Evolutionary conservation across 2,113 vertebrate species (phyloP).

Genomic region (Eulemur rufifrons): DNA sequence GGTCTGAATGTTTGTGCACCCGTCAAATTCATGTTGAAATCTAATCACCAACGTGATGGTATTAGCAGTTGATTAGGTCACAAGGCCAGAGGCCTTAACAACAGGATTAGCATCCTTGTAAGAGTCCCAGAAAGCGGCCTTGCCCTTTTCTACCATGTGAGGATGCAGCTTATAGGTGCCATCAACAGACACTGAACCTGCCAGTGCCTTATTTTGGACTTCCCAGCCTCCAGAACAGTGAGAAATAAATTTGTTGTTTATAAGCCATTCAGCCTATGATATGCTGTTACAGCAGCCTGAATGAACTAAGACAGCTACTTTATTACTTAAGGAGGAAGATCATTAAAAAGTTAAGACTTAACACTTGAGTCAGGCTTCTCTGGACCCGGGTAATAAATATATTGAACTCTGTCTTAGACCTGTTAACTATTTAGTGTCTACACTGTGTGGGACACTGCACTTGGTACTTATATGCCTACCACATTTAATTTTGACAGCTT

Average conservation of each 20-base stretch:
- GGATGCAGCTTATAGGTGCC: not conserved
- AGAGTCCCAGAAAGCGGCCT: not conserved
- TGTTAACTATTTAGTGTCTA: not conserved
- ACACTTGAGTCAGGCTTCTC: not conserved
- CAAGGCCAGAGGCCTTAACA: not conserved
- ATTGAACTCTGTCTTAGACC: not conserved
- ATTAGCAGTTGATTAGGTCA: not conserved
- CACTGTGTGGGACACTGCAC: not conserved
- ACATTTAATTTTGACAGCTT: not conserved
- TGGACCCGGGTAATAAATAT: not conserved
- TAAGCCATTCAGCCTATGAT: not conserved
- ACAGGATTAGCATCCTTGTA: not conserved
- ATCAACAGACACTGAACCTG: not conserved
- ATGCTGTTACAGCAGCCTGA: not conserved
- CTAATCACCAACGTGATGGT: not conserved
- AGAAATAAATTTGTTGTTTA: not conserved
- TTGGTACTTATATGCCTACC: not conserved
- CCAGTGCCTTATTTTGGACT: not conserved
- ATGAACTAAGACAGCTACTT: not conserved
- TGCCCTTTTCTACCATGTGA: not conserved
- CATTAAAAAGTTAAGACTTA: constrained; percentile 1
- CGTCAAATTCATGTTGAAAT: not conserved
- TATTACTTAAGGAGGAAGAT: not conserved
- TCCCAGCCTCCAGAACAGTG: not conserved
- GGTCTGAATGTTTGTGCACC: not conserved